Percentiles rank a stretch among this genome's conserved stretches.
These are phyloP conservation scores for Dinoponera quadriceps DNA, from an alignment of 1,140 invertebrate species.

Conservation along the genomic window DNA sequence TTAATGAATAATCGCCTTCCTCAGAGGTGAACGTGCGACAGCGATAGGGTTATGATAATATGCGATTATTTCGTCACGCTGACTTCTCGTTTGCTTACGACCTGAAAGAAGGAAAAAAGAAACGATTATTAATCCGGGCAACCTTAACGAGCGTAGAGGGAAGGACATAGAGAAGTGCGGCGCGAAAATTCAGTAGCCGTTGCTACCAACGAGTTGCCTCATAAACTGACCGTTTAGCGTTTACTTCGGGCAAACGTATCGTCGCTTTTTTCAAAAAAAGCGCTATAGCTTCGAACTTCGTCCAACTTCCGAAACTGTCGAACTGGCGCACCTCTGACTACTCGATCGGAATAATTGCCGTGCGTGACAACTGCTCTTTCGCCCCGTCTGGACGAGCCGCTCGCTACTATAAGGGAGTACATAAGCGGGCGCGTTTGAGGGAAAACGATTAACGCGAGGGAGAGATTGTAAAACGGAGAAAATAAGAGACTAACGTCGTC, in stretches of 20 bases:
- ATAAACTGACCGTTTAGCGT: neutral
- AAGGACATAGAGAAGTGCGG: neutral
- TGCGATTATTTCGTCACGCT: slow-evolving; percentile 16
- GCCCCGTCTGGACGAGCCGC: neutral
- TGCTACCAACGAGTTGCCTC: slow-evolving; percentile 8
- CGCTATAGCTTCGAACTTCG: slow-evolving; percentile 12
- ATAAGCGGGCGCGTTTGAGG: slow-evolving; percentile 13
- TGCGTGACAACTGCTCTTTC: slow-evolving; percentile 37
- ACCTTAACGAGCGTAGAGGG: neutral
- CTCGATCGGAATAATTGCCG: slow-evolving; percentile 41
- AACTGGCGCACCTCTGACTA: neutral
- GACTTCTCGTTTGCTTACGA: neutral
- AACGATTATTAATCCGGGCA: neutral
- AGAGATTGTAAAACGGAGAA: neutral
- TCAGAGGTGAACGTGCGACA: neutral
- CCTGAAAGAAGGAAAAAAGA: neutral
- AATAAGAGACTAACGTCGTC: slow-evolving; percentile 16
- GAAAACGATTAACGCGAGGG: slow-evolving; percentile 30
- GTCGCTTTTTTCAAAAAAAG: neutral
- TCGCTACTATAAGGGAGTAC: slow-evolving; percentile 10
- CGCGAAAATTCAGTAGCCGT: neutral
- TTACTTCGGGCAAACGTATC: neutral
- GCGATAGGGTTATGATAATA: neutral
- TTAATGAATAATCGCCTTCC: slow-evolving; percentile 12
- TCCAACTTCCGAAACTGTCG: slow-evolving; percentile 30